phyloP scores from a whole-genome alignment of 2,113 vertebrate species.

The Hippocampus barbouri region DNA sequence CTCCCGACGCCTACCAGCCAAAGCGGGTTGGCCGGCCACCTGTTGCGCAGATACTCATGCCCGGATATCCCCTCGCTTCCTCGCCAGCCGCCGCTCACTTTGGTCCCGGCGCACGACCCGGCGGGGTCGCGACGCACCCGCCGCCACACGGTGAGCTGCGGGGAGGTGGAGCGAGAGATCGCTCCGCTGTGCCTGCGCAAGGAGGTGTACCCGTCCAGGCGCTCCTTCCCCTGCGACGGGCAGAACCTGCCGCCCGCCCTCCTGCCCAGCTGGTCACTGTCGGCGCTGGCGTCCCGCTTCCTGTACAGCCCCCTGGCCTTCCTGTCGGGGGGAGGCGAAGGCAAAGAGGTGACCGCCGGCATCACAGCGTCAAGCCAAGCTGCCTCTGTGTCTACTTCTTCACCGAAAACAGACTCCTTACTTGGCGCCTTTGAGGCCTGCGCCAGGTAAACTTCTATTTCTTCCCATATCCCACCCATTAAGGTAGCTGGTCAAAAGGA shows the following conservation, averaged over 20 bases:
- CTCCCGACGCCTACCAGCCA: not conserved
- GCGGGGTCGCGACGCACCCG: conserved; percentile 60
- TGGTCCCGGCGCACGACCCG: conserved; percentile 16
- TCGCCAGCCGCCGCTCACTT: conserved; percentile 16
- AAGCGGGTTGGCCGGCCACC: conserved; percentile 29
- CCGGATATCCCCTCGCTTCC: conserved; percentile 66
- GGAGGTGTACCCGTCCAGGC: conserved; percentile 80
- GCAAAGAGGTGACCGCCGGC: conserved; percentile 18
- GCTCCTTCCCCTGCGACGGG: conserved; percentile 45
- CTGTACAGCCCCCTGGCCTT: conserved; percentile 73
- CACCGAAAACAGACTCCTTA: conserved; percentile 13
- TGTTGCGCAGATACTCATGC: conserved; percentile 79
- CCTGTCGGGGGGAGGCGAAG: conserved; percentile 53
- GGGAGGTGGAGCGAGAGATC: conserved; percentile 74
- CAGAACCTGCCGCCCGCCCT: conserved; percentile 37
- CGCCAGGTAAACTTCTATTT: conserved; percentile 44
- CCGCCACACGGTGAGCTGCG: conserved; percentile 81
- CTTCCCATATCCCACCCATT: no score
- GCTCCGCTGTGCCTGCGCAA: conserved; percentile 82
- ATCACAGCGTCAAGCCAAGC: conserved; percentile 2
- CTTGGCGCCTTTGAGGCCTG: conserved; percentile 27
- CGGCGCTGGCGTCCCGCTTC: conserved; percentile 60
- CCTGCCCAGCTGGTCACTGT: conserved; percentile 51
- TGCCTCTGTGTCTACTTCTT: conserved; percentile 11
- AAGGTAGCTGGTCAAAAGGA: not conserved